Base-by-base conservation (phyloP, 1,140 invertebrate species). In the Brachionus paranguensis region DNA sequence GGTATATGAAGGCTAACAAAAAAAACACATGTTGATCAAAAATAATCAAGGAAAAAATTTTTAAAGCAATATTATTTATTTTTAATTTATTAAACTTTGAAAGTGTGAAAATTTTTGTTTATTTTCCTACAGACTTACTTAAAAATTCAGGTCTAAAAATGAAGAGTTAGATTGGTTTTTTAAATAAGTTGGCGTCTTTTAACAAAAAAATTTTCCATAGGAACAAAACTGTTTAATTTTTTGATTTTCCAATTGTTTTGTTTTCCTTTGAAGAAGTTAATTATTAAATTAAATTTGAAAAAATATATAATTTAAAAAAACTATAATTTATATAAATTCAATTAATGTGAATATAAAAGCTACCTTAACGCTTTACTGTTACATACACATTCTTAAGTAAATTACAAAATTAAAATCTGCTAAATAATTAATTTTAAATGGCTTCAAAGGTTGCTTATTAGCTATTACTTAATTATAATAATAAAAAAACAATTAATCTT, bases 381-480 rank as follows among this genome's bases (percentile, higher is more conserved):
- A 10, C 53, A 24, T 60, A 60, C 7, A 20, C 7, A 60, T 60
- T 60, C 53, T 20, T 24, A 60, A 20, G n/a, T 60, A 60, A 60
- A 55, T 20, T 60, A 60, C 53, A 60, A 60, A 20, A 37, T 37
- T 37, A 37, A 37, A 37, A 47, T 24, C 5, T 60, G 17, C 20
- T 24, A 20, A 60, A 24, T 60, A 60, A 60, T 60, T 60, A 60
- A 60, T 27, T 60, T 60, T 60, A 60, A 60, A 60, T 20, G 53
- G 53, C 53, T 60, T 60, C 17, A 60, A 60, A 60, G 53, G 53
- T 72, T 70, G 68, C 6, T 72, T 72, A 72, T 72, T 72, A 72
- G 68, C 41, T 72, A 72, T 72, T 72, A 72, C 14, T 72, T 72
- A 43, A 72, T 72, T 72, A 72, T 72, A 72, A 72, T 72, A 72